Percentiles rank a stretch among this genome's conserved stretches.
Evolutionary conservation across 2,797 vertebrate genomes (phyloP).

Genomic region (Urosaurus nigricauda): DNA sequence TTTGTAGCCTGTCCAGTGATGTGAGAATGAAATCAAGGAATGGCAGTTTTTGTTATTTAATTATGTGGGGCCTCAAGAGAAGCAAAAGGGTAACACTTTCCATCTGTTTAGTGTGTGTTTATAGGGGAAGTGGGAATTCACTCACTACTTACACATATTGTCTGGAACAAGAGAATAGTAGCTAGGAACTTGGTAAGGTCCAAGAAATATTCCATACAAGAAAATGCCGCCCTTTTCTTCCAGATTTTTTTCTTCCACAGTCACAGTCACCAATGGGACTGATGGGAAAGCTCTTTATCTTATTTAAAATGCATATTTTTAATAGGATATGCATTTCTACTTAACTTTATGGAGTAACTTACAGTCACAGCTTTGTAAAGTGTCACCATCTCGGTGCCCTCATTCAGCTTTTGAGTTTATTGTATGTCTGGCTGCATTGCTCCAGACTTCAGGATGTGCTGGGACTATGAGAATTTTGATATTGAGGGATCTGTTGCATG

Average conservation of each 20-base stretch:
- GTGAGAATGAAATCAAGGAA: constrained; percentile 4
- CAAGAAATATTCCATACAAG: not conserved
- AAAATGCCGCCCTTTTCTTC: not conserved
- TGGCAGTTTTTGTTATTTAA: not conserved
- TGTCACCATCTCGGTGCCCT: not conserved
- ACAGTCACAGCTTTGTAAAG: not conserved
- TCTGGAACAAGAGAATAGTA: not conserved
- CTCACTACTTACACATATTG: not conserved
- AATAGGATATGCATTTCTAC: not conserved
- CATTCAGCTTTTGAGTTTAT: not conserved
- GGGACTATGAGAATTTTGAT: not conserved
- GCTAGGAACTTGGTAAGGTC: not conserved
- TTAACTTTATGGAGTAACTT: not conserved
- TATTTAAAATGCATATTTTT: not conserved
- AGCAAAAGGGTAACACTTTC: constrained; percentile 1
- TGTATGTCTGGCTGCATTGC: not conserved
- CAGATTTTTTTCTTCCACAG: not conserved
- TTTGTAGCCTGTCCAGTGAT: not conserved
- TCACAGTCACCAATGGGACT: not conserved
- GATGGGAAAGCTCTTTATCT: no score
- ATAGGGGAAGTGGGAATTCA: not conserved
- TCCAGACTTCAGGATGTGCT: not conserved
- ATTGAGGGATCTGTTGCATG: not conserved
- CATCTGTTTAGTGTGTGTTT: not conserved
- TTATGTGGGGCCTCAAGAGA: not conserved